phyloP scores from a whole-genome alignment of 2,797 vertebrate species.

The Pyrocephalus nanus region DNA sequence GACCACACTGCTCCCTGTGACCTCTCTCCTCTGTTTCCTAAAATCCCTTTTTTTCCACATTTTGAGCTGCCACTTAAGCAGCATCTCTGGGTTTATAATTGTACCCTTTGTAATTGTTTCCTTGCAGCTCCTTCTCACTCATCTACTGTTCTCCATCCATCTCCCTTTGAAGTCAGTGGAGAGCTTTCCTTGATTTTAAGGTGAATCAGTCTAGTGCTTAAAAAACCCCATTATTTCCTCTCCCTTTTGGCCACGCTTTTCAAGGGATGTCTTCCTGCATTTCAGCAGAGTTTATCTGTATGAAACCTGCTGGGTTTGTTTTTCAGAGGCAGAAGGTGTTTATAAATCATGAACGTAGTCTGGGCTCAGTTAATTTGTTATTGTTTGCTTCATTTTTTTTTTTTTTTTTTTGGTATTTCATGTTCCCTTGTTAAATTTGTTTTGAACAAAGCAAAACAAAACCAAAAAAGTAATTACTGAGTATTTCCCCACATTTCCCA shows the following conservation, averaged over 20 bases:
- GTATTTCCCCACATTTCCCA: conserved; percentile 21
- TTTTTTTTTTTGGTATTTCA: neutral
- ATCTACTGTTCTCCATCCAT: neutral
- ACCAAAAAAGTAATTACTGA: neutral
- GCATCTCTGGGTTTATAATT: neutral
- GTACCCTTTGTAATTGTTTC: neutral
- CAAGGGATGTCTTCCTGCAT: neutral
- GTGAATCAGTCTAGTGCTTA: neutral
- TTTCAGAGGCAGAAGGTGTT: neutral
- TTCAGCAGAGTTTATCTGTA: neutral
- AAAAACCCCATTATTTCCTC: neutral
- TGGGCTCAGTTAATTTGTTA: neutral
- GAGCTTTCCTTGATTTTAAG: neutral
- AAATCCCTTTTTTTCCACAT: neutral
- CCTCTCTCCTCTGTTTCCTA: neutral
- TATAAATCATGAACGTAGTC: neutral
- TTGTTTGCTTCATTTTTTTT: neutral
- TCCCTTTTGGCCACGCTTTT: neutral
- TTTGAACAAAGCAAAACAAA: conserved; percentile 2
- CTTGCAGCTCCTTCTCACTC: neutral
- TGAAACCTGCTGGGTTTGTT: neutral
- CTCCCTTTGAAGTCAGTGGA: neutral
- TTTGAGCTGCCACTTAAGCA: neutral
- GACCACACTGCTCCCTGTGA: accelerated
- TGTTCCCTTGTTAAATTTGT: neutral